These are phyloP conservation scores for Cyanistes caeruleus DNA, from an alignment of 2,113 vertebrate genomes.

Conservation along the genomic window DNA sequence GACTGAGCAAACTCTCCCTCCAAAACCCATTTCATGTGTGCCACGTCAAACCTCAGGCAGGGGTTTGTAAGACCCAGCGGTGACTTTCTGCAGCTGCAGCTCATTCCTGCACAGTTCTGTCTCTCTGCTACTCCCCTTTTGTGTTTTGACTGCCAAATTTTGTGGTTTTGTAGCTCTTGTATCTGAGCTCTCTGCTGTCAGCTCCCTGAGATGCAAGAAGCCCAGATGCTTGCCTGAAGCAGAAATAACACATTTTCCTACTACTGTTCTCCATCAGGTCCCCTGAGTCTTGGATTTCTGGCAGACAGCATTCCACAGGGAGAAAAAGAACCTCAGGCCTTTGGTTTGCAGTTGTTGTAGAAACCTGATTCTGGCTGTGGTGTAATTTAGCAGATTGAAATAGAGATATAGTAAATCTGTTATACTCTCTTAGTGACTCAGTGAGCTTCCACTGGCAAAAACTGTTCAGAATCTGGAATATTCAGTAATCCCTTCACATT, in stretches of 20 bases:
- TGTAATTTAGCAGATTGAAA: not conserved
- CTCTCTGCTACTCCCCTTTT: not conserved
- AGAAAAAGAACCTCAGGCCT: not conserved
- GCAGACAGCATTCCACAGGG: not conserved
- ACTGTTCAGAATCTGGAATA: not conserved
- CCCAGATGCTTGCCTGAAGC: conserved; percentile 46
- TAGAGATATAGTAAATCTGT: not conserved
- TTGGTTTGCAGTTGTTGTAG: not conserved
- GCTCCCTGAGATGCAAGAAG: not conserved
- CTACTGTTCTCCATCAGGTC: not conserved
- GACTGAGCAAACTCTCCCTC: not conserved
- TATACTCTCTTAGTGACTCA: not conserved
- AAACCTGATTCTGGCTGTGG: not conserved
- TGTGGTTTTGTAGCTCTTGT: conserved; percentile 28
- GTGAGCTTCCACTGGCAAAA: not conserved
- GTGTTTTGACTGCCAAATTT: conserved; percentile 7
- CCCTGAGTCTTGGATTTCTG: conserved; percentile 1
- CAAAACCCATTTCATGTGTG: rapidly evolving
- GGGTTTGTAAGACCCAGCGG: not conserved
- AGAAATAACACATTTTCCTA: conserved; percentile 26
- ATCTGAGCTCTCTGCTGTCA: conserved; percentile 20
- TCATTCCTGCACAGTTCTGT: not conserved
- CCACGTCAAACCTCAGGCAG: not conserved
- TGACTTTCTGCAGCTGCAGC: not conserved
- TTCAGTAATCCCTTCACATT: not conserved